Base-by-base conservation (phyloP, 2,113 vertebrate species). In the Centropus unirufus region DNA sequence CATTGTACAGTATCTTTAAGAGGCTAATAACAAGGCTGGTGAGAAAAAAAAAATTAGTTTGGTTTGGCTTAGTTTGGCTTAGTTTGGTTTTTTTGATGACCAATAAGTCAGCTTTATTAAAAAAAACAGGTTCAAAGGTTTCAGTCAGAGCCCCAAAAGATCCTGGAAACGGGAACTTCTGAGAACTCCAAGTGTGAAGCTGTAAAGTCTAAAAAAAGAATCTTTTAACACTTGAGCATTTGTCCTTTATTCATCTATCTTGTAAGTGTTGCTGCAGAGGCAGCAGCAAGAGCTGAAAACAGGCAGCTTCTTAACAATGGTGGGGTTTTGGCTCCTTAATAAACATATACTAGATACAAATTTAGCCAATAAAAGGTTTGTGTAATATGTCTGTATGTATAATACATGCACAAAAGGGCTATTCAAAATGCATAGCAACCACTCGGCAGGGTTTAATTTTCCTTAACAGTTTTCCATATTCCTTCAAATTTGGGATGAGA, bases 391-490 rank as follows among this genome's bases (percentile, higher is more conserved):
- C 58, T 93, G 88, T 92, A 96, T 93, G 85, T 94, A 68, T 86
- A 96, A 96, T 77, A 90, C 88, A 90, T 55, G 68, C 80, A 96
- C 94, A 96, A 95, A 95, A 86, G 92, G 73, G 72, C 92, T 90
- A 95, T 96, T 94, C 85, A 95, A 94, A 96, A 96, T 86, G 83
- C 88, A 78, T 88, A 93, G 95, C 90, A 96, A 96, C 93, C 85
- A 93, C 92, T 78, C 66, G 26, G 90, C 92, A 93, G 95, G 95
- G 79, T 94, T 95, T 96, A 94, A 96, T 96, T 95, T 96, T 96
- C 93, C 90, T 61, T 83, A 94, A 93, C 85, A 93, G 83, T 94
- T 92, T 94, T 93, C 92, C 82, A 89, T 94, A 93, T 97, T 96
- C 94, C 90, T 95, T 94, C 92, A 95, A 95, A 96, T 95, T 94